phyloP scores from a whole-genome alignment of 2,888 invertebrate genomes.

The Leptinotarsa juncta region DNA sequence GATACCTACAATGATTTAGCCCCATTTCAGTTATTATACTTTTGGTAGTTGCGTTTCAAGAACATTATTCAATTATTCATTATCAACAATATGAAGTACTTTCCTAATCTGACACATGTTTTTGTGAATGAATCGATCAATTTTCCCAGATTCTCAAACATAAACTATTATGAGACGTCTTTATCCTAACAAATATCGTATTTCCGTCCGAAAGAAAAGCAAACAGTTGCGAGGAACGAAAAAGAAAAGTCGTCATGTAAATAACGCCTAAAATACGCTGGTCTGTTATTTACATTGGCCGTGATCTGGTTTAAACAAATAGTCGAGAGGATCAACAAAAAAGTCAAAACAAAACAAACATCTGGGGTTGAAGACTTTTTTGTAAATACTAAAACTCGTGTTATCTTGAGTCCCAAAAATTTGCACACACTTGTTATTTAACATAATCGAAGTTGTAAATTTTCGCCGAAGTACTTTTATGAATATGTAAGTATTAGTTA shows the following conservation, averaged over 20 bases:
- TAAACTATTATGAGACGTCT: conserved; percentile 6
- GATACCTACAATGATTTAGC: too few species aligned
- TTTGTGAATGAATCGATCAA: neutral
- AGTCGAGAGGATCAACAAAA: conserved; percentile 58
- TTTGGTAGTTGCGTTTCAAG: too few species aligned
- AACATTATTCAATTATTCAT: too few species aligned
- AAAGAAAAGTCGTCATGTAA: conserved; percentile 54
- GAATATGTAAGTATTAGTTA: too few species aligned
- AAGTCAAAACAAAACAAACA: conserved; percentile 56
- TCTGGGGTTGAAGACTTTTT: conserved; percentile 11
- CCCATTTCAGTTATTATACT: too few species aligned
- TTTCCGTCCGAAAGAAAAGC: conserved; percentile 51
- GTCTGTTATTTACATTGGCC: conserved; percentile 57
- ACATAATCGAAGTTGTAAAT: too few species aligned
- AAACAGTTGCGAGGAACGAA: conserved; percentile 51
- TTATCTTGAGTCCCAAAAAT: too few species aligned
- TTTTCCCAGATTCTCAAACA: neutral
- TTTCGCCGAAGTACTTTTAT: too few species aligned
- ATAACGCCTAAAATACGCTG: conserved; percentile 54
- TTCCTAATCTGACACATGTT: too few species aligned
- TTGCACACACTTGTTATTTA: too few species aligned
- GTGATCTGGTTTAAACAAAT: conserved; percentile 54
- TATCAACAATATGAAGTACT: too few species aligned
- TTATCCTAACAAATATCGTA: conserved; percentile 42
- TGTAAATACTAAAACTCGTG: neutral